Evolutionary conservation across 2,797 vertebrate genomes (phyloP), one percentile per base, ranked within the genome.

Genomic region (Acanthurus tractus): DNA sequence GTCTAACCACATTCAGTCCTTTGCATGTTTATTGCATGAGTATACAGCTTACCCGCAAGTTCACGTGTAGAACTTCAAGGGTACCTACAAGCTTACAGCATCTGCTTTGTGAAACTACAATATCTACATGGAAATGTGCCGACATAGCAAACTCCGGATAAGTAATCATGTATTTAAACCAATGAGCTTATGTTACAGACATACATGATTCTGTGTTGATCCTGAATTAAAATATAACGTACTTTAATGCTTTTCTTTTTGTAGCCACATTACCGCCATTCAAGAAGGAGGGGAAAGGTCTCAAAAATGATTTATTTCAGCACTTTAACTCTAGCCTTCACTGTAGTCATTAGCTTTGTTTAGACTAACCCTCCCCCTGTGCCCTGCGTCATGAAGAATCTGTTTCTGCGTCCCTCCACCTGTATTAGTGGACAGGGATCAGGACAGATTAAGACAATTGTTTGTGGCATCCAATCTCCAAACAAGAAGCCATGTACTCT

Each of bases 241-340:
- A 63, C 67, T 74, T 77, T 64, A 82, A 74, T 91, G 86, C 77
- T 87, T 89, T 90, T 88, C 57, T 78, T 44, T 85, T 89, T 86
- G 61, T 92, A 94, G 93, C 76, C 88, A 89, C 88, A 87, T 92
- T 79, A 90, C 84, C 0, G 62, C 86, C 71, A 76, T 92, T 75
- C 90, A 89, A 55, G 88, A 86, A 88, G 85, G 85, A 93, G 79
- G 53, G 69, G 78, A 92, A 92, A 94, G 89, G 92, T 93, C 66
- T 87, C 56, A 38, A 64, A 70, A 71, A 58, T 14, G 2, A 59
- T 67, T 89, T 70, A 56, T 77, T 79, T 64, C 22, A 67, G 68
- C 76, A 78, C 79, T 77, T 79, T 79, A 80, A 75, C 70, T 59
- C 70, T 58, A 25, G 48, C 68, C 80, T 78, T 44, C 1, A 5